Evolutionary conservation across 2,797 vertebrate genomes (phyloP).

Genomic region (Melanotaenia trifasciata): DNA sequence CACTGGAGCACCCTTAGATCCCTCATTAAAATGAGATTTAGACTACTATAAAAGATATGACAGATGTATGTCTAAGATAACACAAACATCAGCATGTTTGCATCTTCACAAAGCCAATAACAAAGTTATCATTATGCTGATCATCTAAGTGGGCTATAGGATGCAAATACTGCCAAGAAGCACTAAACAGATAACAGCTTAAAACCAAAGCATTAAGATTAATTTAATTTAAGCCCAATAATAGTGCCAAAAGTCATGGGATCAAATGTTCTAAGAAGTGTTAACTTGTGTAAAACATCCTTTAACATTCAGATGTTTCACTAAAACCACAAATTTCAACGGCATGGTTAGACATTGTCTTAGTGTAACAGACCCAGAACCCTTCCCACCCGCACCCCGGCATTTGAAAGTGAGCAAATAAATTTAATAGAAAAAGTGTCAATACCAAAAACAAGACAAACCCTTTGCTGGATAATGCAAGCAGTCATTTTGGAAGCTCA

Average conservation of each 20-base stretch:
- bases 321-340: background rate
- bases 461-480: background rate
- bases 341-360: background rate
- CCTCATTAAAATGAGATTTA: too few relatives aligned
- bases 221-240: background rate
- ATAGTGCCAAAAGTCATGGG: background rate
- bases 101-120: too few relatives aligned
- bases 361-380: background rate
- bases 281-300: background rate
- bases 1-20: too few relatives aligned
- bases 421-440: too few relatives aligned
- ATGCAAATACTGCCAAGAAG: background rate
- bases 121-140: background rate
- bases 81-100: too few relatives aligned
- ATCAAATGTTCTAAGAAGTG: background rate
- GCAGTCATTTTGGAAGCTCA: background rate
- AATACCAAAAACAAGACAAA: background rate
- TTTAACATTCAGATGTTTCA: background rate
- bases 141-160: background rate
- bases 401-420: too few relatives aligned
- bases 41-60: too few relatives aligned
- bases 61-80: too few relatives aligned
- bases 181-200: background rate
- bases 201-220: background rate
- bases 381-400: too few relatives aligned